Conservation (phyloP, 2,113 vertebrate species). For the Gopherus flavomarginatus region DNA sequence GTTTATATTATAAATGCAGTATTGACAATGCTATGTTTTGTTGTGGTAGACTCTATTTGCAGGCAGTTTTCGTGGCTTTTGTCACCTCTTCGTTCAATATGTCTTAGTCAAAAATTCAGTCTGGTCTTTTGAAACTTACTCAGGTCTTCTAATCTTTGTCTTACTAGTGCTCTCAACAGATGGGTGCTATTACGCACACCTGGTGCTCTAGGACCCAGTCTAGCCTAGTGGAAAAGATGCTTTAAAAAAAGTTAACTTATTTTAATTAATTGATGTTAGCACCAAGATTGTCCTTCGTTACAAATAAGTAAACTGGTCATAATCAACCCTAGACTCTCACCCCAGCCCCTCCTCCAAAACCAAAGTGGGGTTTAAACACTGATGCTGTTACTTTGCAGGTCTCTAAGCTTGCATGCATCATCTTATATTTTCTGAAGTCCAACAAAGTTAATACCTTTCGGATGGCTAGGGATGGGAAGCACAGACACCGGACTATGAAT, state of each 20-base stretch:
- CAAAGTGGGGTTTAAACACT: neutral
- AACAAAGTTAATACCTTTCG: neutral
- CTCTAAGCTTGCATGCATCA: conserved; percentile 32
- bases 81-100: conserved; percentile 64
- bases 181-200: neutral
- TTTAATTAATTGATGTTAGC: neutral
- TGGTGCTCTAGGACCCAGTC: neutral
- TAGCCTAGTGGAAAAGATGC: neutral
- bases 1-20: conserved; percentile 20
- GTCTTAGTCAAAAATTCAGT: conserved; percentile 67
- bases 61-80: conserved; percentile 64
- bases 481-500: conserved; percentile 11
- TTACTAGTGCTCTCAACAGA: conserved; percentile 56
- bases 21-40: conserved; percentile 8
- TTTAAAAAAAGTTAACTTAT: neutral
- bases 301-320: neutral
- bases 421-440: neutral
- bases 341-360: neutral
- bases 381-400: conserved; percentile 41
- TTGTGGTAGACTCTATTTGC: conserved; percentile 45
- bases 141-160: conserved; percentile 56
- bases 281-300: neutral
- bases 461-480: neutral
- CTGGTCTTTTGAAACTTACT: conserved; percentile 68
- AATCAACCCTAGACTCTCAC: neutral